Conservation (phyloP, 2,797 vertebrate species). For the Schizopygopsis pylzovi region DNA sequence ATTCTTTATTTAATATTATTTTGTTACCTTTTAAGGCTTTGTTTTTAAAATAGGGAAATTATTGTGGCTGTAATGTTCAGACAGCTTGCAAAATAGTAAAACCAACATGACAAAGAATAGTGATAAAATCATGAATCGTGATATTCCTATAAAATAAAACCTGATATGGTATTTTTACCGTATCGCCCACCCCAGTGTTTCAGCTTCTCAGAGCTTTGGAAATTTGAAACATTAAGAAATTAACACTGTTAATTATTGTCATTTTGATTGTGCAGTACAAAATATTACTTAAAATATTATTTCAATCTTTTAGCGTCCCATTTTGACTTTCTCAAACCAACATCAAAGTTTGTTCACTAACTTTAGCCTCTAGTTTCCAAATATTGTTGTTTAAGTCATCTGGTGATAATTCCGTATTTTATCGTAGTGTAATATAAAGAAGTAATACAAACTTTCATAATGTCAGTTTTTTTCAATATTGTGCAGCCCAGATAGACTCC, state of each 20-base stretch:
- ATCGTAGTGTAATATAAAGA: too few relatives aligned
- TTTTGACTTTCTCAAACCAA: too few relatives aligned
- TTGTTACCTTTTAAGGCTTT: not conserved
- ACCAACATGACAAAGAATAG: not conserved
- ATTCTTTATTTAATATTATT: not conserved
- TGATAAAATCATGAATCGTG: not conserved
- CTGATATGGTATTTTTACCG: not conserved
- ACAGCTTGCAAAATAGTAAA: not conserved
- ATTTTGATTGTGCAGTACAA: not conserved
- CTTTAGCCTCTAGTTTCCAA: too few relatives aligned
- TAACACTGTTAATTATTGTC: not conserved
- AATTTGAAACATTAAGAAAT: not conserved
- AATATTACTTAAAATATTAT: not conserved
- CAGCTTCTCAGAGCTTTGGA: not conserved
- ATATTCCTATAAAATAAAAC: not conserved
- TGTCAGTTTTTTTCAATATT: too few relatives aligned
- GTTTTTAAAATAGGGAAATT: not conserved
- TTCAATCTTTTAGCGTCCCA: too few relatives aligned
- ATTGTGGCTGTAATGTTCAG: not conserved
- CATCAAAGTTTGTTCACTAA: too few relatives aligned
- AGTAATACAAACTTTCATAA: too few relatives aligned
- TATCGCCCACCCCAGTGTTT: not conserved
- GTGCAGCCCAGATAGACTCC: not conserved
- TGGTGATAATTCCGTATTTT: too few relatives aligned
- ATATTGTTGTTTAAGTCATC: not conserved